phyloP scores from a whole-genome alignment of 2,113 vertebrate genomes.

The Probosciger aterrimus region DNA sequence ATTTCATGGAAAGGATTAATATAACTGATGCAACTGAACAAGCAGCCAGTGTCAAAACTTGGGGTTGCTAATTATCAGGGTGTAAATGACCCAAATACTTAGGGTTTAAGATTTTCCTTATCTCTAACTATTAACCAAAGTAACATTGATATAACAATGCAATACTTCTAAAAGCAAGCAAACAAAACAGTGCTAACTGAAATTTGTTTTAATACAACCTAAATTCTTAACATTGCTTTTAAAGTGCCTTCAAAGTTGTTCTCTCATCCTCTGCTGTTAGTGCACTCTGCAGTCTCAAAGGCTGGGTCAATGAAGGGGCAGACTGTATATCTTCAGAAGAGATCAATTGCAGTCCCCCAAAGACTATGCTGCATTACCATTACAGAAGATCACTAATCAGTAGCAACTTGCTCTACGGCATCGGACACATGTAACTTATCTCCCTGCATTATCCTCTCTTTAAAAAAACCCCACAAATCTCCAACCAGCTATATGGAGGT shows the following conservation, averaged over 20 bases:
- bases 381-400: constrained; percentile 36
- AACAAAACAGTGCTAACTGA: neutral
- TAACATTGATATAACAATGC: neutral
- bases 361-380: constrained; percentile 24
- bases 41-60: neutral
- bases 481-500: neutral
- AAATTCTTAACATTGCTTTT: neutral
- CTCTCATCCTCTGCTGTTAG: neutral
- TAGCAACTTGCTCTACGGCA: neutral
- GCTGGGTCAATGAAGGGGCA: constrained; percentile 19
- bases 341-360: constrained; percentile 24
- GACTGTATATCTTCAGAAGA: constrained; percentile 9
- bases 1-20: neutral
- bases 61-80: neutral
- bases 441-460: neutral
- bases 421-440: constrained; percentile 10
- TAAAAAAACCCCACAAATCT: neutral
- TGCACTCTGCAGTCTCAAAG: neutral
- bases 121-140: neutral
- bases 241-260: constrained; percentile 18
- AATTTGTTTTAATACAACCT: neutral
- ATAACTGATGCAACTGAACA: neutral
- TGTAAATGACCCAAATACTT: neutral
- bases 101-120: neutral
- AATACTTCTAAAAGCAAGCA: neutral